phyloP scores from a whole-genome alignment of 2,797 vertebrate species.

The Xenentodon cancila region DNA sequence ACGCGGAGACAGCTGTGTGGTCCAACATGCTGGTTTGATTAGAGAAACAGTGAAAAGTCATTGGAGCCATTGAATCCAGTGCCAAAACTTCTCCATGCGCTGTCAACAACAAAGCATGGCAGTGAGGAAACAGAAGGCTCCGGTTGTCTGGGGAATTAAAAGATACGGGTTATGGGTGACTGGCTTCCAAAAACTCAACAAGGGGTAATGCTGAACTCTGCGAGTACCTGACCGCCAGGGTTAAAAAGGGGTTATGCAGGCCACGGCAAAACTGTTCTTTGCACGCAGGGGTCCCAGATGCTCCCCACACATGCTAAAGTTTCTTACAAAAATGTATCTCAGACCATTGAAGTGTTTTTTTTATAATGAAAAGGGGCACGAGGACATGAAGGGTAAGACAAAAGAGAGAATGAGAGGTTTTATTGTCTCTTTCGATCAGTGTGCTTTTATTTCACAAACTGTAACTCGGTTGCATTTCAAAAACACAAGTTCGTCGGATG shows the following conservation, averaged over 20 bases:
- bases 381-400: conserved; percentile 3
- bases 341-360: neutral
- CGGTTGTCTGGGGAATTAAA: conserved; percentile 59
- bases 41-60: conserved; percentile 68
- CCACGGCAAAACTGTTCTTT: conserved; percentile 56
- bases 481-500: no score
- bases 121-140: conserved; percentile 66
- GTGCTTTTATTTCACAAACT: conserved; percentile 3
- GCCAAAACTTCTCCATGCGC: conserved; percentile 43
- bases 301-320: conserved; percentile 40
- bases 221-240: conserved; percentile 57
- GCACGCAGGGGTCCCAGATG: conserved; percentile 66
- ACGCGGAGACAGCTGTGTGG: conserved; percentile 69
- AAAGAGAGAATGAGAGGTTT: conserved; percentile 26
- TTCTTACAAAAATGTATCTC: conserved; percentile 50
- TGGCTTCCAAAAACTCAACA: conserved; percentile 51
- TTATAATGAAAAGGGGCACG: conserved; percentile 12
- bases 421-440: conserved; percentile 32
- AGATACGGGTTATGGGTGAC: conserved; percentile 49
- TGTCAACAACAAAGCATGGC: conserved; percentile 63
- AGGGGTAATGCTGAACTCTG: conserved; percentile 58
- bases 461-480: neutral
- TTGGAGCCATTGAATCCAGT: conserved; percentile 59
- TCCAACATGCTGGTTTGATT: conserved; percentile 73
- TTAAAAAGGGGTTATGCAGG: conserved; percentile 57